Evolutionary conservation across 2,888 invertebrate species (phyloP), one percentile per base, ranked within the genome.

Genomic region (Apotomis capreana): DNA sequence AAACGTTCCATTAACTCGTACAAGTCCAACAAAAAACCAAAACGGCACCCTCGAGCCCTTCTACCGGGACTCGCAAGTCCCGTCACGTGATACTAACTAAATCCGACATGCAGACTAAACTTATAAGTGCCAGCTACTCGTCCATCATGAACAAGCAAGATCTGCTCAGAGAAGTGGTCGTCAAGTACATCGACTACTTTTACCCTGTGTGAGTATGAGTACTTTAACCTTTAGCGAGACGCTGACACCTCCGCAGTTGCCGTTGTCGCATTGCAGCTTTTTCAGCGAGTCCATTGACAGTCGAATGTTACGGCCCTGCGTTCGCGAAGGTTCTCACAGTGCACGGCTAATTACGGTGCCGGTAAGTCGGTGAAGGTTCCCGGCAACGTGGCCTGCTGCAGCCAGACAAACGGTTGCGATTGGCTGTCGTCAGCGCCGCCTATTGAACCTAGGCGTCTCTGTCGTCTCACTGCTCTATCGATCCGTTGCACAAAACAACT

Each of bases 181-280:
- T 95, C 90, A 95, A 95, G 88, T 95, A 95, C 89, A 95, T 95
- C 83, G 95, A 95, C 92, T 95, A 95, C 89, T 95, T 95, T 91
- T 94, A 95, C 84, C 95, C 95, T 81, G 94, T 95, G 95, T 95
- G 87, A 95, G 95, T 95, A 91, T 95, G 87, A 95, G 95, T 95
- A 91, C 82, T 79, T 78, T 84, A 86, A 80, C 77, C 74, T 79
- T 75, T 77, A 74, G 75, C 60, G 71, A 75, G 75, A 57, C 68
- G 61, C 74, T 72, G 65, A 57, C n/a, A 57, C 75, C 70, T 76
- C 78, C 74, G 75, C 80, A 73, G 77, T 75, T 70, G 72, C 75
- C 77, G 74, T 78, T 84, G 86, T 76, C 88, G 89, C 89, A 89
- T 83, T 90, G 90, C 89, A 84, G 90, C 75, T 81, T 74, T 75